Evolutionary conservation across 1,140 invertebrate species (phyloP), one percentile per base, ranked within the genome.

Genomic region (Drosophila oshimai): DNA sequence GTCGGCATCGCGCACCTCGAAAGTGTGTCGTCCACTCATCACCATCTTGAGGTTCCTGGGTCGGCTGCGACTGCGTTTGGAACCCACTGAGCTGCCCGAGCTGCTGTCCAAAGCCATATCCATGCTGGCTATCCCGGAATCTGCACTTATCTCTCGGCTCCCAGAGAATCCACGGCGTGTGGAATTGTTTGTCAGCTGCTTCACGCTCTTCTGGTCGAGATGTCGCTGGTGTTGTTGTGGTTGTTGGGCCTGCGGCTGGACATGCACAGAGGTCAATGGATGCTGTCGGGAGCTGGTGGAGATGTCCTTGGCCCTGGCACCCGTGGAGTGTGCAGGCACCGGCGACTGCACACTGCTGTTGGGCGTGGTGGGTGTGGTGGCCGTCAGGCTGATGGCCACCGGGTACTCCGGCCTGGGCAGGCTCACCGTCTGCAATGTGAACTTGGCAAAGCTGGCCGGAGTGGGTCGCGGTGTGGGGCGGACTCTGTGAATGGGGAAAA

Each of bases 381-480:
- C 72, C 4, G 61, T 88, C 24, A 92, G 67, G 34, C 91, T 90
- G 17, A 91, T 90, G 72, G 90, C 91, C 12, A 95, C 92, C 0
- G 95, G 94, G 62, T 93, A 95, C 78, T 96, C 95, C 0, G 95
- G 95, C 42, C 93, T 90, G 0, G 95, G 95, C 41, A 96, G 89
- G 58, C 95, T 94, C 42, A 93, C 95, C 4, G 94, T 94, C 47
- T 95, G 95, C 47, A 96, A 90, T 4, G 95, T 96, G 72, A 95
- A 96, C 86, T 94, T 95, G 33, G 93, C 92, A 28, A 74, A 91
- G 49, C 87, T 75, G 17, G 74, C 77, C 6, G 80, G 73, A 4
- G 72, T 49, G 24, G 75, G 67, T 3, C 83, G 76, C 1, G 89
- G 76, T n/a, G 80, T 89, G 26, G 89, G 89, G 10, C 84, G 83